These are phyloP conservation scores for Oscheius sp. DNA, from an alignment of 2,888 invertebrate genomes.

Conservation along the genomic window DNA sequence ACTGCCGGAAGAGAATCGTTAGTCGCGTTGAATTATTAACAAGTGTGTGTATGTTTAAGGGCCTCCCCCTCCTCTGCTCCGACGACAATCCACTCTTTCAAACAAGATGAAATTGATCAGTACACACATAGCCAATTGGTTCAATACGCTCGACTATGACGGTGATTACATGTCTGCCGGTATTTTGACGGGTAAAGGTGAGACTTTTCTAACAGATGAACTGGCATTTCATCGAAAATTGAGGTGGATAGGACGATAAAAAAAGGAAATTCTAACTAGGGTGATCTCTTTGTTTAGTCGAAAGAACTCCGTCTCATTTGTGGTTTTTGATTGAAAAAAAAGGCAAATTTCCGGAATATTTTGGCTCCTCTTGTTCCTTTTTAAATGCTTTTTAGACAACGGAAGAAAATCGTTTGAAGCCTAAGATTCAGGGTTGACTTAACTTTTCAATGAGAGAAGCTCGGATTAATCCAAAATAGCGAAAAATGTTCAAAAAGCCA, in stretches of 20 bases:
- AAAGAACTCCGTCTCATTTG: no score
- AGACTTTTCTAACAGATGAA: not conserved
- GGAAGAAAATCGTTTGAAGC: no score
- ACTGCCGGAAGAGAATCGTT: not conserved
- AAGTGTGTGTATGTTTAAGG: not conserved
- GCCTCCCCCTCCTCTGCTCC: no score
- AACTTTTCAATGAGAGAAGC: not conserved
- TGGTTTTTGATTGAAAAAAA: no score
- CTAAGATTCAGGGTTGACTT: no score
- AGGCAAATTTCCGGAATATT: no score
- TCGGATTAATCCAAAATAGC: not conserved
- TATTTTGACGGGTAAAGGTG: slow-evolving; percentile 22
- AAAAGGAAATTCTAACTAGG: no score
- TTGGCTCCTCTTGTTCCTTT: no score
- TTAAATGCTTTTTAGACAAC: no score
- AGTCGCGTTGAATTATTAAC: not conserved
- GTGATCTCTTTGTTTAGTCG: no score
- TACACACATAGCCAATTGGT: slow-evolving; percentile 38
- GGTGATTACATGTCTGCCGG: slow-evolving; percentile 37
- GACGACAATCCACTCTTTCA: slow-evolving; percentile 2
- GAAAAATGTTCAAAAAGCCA: not conserved
- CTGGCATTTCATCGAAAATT: no score
- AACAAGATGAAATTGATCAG: slow-evolving; percentile 28
- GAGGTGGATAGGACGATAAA: no score
- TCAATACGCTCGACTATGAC: slow-evolving; percentile 52